phyloP scores from a whole-genome alignment of 2,888 invertebrate species.

The Oscheius sp. region DNA sequence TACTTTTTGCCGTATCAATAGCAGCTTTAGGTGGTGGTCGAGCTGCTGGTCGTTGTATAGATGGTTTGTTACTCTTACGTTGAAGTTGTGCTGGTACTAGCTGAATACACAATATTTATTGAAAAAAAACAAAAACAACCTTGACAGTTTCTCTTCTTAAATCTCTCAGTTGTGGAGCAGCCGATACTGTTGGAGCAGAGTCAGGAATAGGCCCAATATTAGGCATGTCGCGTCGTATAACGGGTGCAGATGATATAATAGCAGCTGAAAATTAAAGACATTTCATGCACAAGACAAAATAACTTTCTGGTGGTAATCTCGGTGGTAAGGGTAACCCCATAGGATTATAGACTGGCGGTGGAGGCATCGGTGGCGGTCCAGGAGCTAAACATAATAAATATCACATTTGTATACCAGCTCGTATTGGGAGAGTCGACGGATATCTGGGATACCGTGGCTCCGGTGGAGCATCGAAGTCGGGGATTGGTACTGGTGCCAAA shows the following conservation, averaged over 20 bases:
- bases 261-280: slow-evolving; percentile 12
- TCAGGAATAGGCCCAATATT: slow-evolving; percentile 25
- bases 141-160: slow-evolving; percentile 81
- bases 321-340: slow-evolving; percentile 39
- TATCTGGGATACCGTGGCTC: slow-evolving; percentile 27
- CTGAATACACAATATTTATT: background rate
- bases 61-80: slow-evolving; percentile 71
- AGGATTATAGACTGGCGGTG: slow-evolving; percentile 38
- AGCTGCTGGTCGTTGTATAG: slow-evolving; percentile 13
- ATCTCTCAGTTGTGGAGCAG: slow-evolving; percentile 88
- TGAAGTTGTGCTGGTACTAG: slow-evolving; percentile 82
- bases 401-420: slow-evolving; percentile 26
- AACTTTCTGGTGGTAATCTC: slow-evolving; percentile 11
- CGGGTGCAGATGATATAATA: slow-evolving; percentile 44
- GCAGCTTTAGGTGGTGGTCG: slow-evolving; percentile 35
- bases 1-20: slow-evolving; percentile 73
- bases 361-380: slow-evolving; percentile 42
- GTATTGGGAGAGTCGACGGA: slow-evolving; percentile 18
- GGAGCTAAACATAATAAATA: slow-evolving; percentile 20
- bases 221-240: slow-evolving; percentile 33
- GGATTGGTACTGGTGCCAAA: slow-evolving; percentile 56
- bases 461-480: slow-evolving; percentile 39
- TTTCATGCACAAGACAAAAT: too few relatives aligned
- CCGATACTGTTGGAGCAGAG: slow-evolving; percentile 74
- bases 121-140: slow-evolving; percentile 7